Percentiles rank a stretch among this genome's conserved stretches.
These are phyloP conservation scores for Chloropsis cyanopogon DNA, from an alignment of 2,113 vertebrate species.

Conservation along the genomic window DNA sequence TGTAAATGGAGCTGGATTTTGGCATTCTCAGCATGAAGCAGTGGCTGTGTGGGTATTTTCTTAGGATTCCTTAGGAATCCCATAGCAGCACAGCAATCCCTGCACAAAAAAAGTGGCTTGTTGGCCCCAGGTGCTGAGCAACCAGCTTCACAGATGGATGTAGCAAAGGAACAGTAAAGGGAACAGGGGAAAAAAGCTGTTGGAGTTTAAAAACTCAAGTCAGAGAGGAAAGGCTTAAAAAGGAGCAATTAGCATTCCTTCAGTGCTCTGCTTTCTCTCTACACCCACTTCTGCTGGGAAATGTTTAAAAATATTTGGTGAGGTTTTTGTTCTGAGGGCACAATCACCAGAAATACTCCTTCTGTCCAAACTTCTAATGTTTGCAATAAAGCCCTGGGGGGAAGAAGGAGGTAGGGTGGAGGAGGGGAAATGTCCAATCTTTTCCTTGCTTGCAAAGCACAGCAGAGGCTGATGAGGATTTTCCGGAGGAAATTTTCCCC, in stretches of 20 bases:
- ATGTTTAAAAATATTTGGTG: constrained; percentile 32
- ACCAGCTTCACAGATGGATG: neutral
- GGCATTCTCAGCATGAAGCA: neutral
- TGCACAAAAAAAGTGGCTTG: neutral
- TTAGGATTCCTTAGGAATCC: neutral
- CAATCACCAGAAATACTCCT: neutral
- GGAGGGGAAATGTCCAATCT: neutral
- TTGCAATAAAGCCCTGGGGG: neutral
- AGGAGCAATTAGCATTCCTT: constrained; percentile 28
- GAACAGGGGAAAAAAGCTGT: neutral
- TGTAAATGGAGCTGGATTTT: neutral
- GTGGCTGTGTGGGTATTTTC: neutral
- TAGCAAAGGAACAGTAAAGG: neutral
- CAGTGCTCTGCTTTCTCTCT: neutral
- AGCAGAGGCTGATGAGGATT: neutral
- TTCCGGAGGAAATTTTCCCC: neutral
- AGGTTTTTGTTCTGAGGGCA: neutral
- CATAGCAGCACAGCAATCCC: neutral
- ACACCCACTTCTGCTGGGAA: constrained; percentile 28
- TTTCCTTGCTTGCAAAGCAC: neutral
- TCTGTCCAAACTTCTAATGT: neutral
- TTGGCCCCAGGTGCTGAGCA: neutral
- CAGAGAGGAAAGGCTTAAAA: neutral
- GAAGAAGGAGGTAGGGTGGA: neutral
- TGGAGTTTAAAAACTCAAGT: neutral